Percentiles rank a stretch among this genome's conserved stretches.
These are phyloP conservation scores for Petrocephalus sullivani DNA, from an alignment of 2,797 vertebrate species.

Conservation along the genomic window DNA sequence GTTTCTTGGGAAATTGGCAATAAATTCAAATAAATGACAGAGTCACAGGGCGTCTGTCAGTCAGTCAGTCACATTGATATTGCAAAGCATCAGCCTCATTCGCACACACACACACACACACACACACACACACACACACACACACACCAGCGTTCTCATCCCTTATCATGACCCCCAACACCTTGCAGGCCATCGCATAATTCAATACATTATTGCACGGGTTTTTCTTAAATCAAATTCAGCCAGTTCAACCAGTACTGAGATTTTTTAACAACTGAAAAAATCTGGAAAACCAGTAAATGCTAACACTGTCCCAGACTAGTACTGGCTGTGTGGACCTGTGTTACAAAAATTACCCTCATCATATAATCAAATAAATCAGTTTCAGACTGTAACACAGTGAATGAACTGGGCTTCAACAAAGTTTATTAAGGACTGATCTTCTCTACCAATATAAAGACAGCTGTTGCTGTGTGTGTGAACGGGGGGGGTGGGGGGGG, in stretches of 20 bases:
- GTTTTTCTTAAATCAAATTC: neutral
- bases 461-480: neutral
- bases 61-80: slow-evolving; percentile 16
- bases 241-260: neutral
- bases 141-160: neutral
- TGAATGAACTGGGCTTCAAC: neutral
- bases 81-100: neutral
- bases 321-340: neutral
- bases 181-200: neutral
- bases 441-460: neutral
- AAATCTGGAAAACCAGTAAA: neutral
- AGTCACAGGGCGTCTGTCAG: neutral
- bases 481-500: neutral
- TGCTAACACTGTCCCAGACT: neutral
- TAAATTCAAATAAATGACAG: neutral
- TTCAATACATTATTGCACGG: neutral
- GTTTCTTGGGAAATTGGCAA: slow-evolving; percentile 14
- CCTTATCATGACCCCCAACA: neutral
- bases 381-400: neutral
- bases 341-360: neutral
- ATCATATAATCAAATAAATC: slow-evolving; percentile 5
- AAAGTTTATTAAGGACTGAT: neutral
- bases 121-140: slow-evolving; percentile 5
- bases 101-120: neutral
- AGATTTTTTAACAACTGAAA: neutral